phyloP scores from a whole-genome alignment of 2,113 vertebrate species.

The Aepyceros melampus region DNA sequence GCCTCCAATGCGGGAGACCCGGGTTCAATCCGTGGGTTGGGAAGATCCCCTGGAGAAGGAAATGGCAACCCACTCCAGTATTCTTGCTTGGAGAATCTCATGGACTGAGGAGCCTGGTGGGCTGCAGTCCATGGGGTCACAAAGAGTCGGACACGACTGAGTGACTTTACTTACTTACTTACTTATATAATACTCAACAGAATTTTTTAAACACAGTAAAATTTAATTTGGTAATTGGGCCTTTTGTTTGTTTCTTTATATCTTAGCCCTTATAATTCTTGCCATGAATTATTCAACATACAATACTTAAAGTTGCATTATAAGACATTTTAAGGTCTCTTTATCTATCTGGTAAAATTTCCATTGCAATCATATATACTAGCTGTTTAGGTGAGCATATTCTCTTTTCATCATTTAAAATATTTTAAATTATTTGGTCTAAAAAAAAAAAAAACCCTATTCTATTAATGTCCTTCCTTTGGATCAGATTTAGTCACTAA shows the following conservation, averaged over 20 bases:
- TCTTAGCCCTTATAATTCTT: neutral
- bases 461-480: neutral
- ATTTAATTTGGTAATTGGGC: neutral
- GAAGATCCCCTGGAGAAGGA: too few species aligned
- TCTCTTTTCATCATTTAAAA: neutral
- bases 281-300: neutral
- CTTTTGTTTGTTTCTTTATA: neutral
- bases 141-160: too few species aligned
- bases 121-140: too few species aligned
- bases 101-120: too few species aligned
- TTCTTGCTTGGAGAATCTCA: too few species aligned
- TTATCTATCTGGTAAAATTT: neutral
- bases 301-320: neutral
- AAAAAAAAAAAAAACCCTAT: neutral
- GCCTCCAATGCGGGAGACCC: too few species aligned
- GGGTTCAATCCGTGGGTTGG: too few species aligned
- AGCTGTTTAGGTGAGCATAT: neutral
- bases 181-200: neutral
- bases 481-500: neutral
- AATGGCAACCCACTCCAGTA: too few species aligned
- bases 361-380: neutral
- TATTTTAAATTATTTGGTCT: neutral
- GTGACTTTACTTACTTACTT: too few species aligned
- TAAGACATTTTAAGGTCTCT: neutral
- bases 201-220: neutral